Base-by-base conservation (phyloP, 2,888 invertebrate species). In the Cheilosia grossa region DNA sequence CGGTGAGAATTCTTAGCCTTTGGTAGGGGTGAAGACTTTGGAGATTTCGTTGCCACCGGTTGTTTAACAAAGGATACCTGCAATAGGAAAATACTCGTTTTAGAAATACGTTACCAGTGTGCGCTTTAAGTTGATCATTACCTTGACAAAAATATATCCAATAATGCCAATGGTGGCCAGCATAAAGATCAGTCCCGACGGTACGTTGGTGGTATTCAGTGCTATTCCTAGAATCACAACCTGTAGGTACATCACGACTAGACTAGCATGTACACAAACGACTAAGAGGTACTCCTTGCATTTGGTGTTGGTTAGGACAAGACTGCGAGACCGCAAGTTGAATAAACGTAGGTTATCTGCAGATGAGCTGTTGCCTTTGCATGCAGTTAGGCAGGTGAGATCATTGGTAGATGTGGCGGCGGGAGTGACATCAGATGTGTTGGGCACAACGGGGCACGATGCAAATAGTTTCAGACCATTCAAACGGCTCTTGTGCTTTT, bases 101-200 rank as follows among this genome's bases (percentile, higher is more conserved):
- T 27, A 19, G 5, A 64, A 15, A 42, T 4, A 9, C 0, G 30
- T 1, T n/a, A 4, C 5, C 27, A 30, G 15, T 10, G 9, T 9
- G 30, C 15, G 13, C 4, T 0, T 9, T 1, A 5, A 0, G n/a
- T n/a, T 33, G 24, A 49, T 10, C 51, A 13, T 81, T 54, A 86
- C 86, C 58, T 73, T 81, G 30, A 78, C 40, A 21, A 86, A 75
- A 82, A 86, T 72, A 59, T 82, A 86, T 82, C 86, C 86, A 64
- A 86, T 82, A 37, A 78, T 69, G 10, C 24, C 73, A 30, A 82
- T 21, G 5, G 69, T 73, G n/a, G 40, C 53, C 3, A 86, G 33
- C 86, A 86, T 7, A 42, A 86, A 82, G 40, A 86, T 59, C 63
- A 86, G 21, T 54, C 86, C 86, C 40, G 40, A 19, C 47, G 86